Conservation (phyloP, 2,888 invertebrate species). For the Drosophila borealis region DNA sequence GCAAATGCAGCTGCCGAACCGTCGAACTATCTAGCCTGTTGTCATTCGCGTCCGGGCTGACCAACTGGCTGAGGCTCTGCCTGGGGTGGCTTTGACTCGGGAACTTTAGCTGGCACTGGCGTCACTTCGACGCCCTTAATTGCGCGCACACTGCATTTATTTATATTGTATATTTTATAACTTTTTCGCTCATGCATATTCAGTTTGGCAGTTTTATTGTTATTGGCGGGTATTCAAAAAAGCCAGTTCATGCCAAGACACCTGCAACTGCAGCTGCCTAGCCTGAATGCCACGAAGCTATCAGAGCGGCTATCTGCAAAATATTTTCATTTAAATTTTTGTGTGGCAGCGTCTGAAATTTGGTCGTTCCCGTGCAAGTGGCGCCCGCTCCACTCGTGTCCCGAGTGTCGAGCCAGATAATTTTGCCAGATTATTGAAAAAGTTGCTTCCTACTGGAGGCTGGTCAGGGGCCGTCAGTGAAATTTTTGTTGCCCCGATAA, state of each 20-base stretch:
- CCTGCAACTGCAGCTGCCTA: slow-evolving; percentile 42
- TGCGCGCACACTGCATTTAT: slow-evolving; percentile 77
- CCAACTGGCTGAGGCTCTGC: slow-evolving; percentile 12
- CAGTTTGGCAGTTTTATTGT: slow-evolving; percentile 74
- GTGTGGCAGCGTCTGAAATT: slow-evolving; percentile 46
- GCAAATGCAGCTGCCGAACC: slow-evolving; percentile 51
- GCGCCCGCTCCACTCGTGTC: slow-evolving; percentile 1
- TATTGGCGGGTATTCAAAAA: slow-evolving; percentile 73
- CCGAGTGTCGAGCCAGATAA: slow-evolving; percentile 43
- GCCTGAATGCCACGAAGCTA: slow-evolving; percentile 42
- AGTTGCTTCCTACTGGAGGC: slow-evolving; percentile 56
- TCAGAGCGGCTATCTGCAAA: slow-evolving; percentile 55
- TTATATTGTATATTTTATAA: slow-evolving; percentile 77
- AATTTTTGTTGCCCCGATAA: slow-evolving; percentile 60
- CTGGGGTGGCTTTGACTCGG: not conserved
- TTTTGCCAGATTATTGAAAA: slow-evolving; percentile 75
- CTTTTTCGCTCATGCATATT: slow-evolving; percentile 76
- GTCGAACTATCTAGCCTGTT: slow-evolving; percentile 15
- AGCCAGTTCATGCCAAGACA: slow-evolving; percentile 46
- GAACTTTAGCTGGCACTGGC: slow-evolving; percentile 1
- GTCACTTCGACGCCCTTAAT: slow-evolving; percentile 68
- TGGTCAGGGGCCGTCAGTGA: slow-evolving; percentile 27
- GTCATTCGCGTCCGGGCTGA: slow-evolving; percentile 4
- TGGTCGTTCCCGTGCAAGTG: slow-evolving; percentile 44
- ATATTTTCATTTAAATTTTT: slow-evolving; percentile 76